Percentiles rank a stretch among this genome's conserved stretches.
Evolutionary conservation across 2,797 vertebrate genomes (phyloP).

Genomic region (Tamandua tetradactyla): DNA sequence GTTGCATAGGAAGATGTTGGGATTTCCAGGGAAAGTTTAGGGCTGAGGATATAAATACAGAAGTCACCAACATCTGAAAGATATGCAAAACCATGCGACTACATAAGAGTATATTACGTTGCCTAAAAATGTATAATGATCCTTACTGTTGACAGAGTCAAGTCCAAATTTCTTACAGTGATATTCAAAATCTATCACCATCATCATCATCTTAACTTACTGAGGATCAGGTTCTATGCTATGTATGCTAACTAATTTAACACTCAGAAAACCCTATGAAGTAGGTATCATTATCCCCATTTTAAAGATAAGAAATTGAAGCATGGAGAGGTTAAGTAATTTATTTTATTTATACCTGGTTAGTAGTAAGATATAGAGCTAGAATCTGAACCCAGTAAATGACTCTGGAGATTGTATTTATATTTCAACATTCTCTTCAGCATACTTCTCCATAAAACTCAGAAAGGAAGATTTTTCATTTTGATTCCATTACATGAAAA

Average conservation of each 20-base stretch:
- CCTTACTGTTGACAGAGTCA: neutral
- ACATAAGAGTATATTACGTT: neutral
- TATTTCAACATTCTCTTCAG: neutral
- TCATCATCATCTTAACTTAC: neutral
- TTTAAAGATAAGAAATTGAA: too few relatives aligned
- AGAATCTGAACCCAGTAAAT: neutral
- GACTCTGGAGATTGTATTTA: neutral
- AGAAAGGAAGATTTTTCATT: neutral
- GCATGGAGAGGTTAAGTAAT: too few relatives aligned
- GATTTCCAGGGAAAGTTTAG: neutral
- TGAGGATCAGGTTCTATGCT: neutral
- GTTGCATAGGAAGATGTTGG: neutral
- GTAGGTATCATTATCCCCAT: too few relatives aligned
- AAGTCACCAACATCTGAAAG: neutral
- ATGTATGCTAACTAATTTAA: neutral
- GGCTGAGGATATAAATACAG: neutral
- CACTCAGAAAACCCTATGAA: too few relatives aligned
- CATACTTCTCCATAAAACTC: neutral
- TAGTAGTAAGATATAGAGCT: neutral
- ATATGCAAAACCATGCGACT: neutral
- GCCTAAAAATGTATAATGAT: neutral
- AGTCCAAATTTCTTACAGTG: neutral
- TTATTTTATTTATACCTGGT: neutral
- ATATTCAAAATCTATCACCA: neutral
- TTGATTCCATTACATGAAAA: neutral